Evolutionary conservation across 2,888 invertebrate genomes (phyloP), one percentile per base, ranked within the genome.

Genomic region (Pseudococcus longispinus): DNA sequence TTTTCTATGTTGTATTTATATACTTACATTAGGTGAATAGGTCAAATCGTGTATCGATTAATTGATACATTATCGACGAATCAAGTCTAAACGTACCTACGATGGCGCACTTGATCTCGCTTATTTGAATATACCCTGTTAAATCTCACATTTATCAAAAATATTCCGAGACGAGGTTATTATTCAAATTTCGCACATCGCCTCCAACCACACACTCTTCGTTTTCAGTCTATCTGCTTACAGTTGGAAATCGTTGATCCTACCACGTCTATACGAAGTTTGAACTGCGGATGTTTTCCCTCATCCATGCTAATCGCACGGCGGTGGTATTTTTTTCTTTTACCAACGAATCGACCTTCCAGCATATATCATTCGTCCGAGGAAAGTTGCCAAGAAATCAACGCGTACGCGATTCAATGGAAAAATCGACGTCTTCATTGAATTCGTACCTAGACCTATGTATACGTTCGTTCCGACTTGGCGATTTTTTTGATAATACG

Each of bases 31-130:
- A 51, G 84, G 84, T 84, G 84, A 84, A 84, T 84, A 84, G 84
- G 84, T 84, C 60, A 60, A 84, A 84, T 84, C 84, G 84, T 84
- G 84, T 55, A 84, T 60, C 55, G 60, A 84, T 84, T 84, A 84
- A 84, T 84, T 84, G 84, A 84, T 84, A 84, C 55, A 84, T 84
- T 60, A 55, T 55, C 55, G 77, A 80, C 42, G 77, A 20, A 80
- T 42, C 70, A 70, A 70, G 70, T 70, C 77, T 42, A 80, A 42
- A n/a, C 37, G 37, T 4, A 37, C 8, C 37, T 6, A 4, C 2
- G 77, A 42, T 42, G 42, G 77, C 42, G 77, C 77, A 80, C 77
- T 80, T 80, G 77, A 29, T 80, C 42, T 42, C 74, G 32, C 32
- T 74, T 32, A 60, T 70, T 70, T 29, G 70, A 70, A 29, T 70